Evolutionary conservation across 2,888 invertebrate species (phyloP), one percentile per base, ranked within the genome.

Genomic region (Yponomeuta plumbellus): DNA sequence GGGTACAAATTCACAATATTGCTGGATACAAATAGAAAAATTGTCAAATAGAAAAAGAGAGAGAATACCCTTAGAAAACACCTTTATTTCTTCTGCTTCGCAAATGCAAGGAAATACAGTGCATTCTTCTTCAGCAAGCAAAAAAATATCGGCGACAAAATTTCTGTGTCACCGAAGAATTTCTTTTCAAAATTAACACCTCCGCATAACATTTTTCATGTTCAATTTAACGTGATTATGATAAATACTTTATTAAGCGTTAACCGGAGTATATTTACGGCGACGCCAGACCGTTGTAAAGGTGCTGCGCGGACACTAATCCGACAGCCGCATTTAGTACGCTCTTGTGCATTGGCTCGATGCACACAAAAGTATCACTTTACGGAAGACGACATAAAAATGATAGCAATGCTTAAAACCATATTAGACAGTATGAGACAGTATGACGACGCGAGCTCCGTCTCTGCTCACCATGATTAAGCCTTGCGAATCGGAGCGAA

Each of bases 241-340:
- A 63, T 63, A 66, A 66, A 64, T 61, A 59, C 39, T 44, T 40
- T 64, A 64, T 66, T 67, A 76, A 71, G 70, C 73, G 75, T 74
- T 84, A 84, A 86, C 79, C 75, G 78, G 78, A 71, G 72, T 75
- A 82, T 84, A 88, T 88, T 87, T 88, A 89, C 83, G 76, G 74
- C 65, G 17, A 5, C 17, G 44, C 17, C 44, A 52, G 21, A 22
- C 11, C 59, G 59, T 20, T 52, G 44, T 52, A 52, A 52, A 52
- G 44, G 44, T 52, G 44, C 17, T 52, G 44, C 17, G 44, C 44
- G 44, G 44, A 52, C 17, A 52, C 44, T 52, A 52, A 52, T 52
- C 44, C 13, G 44, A 17, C 44, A 17, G 17, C 17, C 44, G 44
- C 44, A 52, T 52, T 52, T 17, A 52, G 44, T 17, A 17, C 17